phyloP scores from a whole-genome alignment of 1,140 invertebrate species.

The Orius insidiosus region DNA sequence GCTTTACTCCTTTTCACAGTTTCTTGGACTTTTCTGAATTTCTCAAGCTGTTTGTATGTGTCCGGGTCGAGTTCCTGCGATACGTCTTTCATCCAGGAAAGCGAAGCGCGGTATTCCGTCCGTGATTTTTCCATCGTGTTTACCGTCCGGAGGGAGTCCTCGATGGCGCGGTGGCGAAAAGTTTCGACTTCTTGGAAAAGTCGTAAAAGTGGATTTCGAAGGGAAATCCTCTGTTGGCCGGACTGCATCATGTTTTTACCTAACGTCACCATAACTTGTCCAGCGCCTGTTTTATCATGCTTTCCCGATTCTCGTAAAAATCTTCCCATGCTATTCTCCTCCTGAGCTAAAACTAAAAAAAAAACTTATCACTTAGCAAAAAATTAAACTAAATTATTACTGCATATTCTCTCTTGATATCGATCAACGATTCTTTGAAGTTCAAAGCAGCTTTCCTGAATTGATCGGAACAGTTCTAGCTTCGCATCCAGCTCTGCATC shows the following conservation, averaged over 20 bases:
- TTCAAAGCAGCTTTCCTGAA: constrained; percentile 77
- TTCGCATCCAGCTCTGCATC: constrained; percentile 95
- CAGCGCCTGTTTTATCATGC: constrained; percentile 68
- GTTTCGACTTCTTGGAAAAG: constrained; percentile 94
- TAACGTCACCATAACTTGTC: constrained; percentile 82
- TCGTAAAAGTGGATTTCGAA: constrained; percentile 71
- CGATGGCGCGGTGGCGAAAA: constrained; percentile 82
- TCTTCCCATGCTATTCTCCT: constrained; percentile 86
- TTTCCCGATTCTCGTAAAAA: constrained; percentile 93
- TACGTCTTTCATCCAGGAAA: constrained; percentile 98
- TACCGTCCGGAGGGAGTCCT: constrained; percentile 81
- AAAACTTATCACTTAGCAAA: not conserved
- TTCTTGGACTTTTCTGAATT: constrained; percentile 76
- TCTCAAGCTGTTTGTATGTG: constrained; percentile 84
- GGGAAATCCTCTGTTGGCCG: constrained; percentile 80
- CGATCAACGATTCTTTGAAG: constrained; percentile 81
- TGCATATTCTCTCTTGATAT: constrained; percentile 84
- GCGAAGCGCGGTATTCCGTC: constrained; percentile 88
- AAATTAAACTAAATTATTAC: constrained; percentile 29
- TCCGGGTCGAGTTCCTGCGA: constrained; percentile 94
- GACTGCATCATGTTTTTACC: constrained; percentile 88
- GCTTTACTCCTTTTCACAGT: constrained; percentile 53
- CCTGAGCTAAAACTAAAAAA: constrained; percentile 62
- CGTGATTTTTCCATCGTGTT: constrained; percentile 85
- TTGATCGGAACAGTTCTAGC: constrained; percentile 88